Evolutionary conservation across 2,888 invertebrate species (phyloP).

Genomic region (Galeopsomyia nigrocyanea): DNA sequence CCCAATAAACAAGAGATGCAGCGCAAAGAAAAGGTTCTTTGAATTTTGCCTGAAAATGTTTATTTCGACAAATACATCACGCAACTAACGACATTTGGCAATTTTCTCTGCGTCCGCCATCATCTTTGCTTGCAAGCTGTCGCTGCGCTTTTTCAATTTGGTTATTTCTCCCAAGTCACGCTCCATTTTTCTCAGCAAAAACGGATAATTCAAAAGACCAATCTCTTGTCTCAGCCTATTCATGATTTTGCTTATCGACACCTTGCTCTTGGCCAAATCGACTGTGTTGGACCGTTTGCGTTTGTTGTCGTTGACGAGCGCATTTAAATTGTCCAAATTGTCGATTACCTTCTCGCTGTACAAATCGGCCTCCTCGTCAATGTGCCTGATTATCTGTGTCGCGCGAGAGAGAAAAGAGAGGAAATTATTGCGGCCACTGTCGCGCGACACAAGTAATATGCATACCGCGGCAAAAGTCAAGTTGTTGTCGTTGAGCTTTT

Average conservation of each 20-base stretch:
- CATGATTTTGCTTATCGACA: conserved; percentile 45
- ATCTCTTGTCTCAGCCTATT: conserved; percentile 42
- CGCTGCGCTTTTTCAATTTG: conserved; percentile 33
- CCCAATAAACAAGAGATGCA: too few species aligned
- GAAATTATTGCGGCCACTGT: too few species aligned
- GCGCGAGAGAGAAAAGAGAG: not conserved
- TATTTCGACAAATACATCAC: too few species aligned
- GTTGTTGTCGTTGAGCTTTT: conserved; percentile 45
- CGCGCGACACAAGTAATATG: too few species aligned
- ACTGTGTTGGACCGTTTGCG: conserved; percentile 36
- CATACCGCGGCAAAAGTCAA: conserved; percentile 45
- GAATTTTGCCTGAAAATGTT: too few species aligned
- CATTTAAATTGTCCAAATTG: conserved; percentile 14
- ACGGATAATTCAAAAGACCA: conserved; percentile 46
- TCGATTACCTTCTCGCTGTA: conserved; percentile 35
- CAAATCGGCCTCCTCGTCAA: conserved; percentile 48
- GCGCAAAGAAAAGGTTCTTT: too few species aligned
- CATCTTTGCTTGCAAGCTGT: conserved; percentile 18
- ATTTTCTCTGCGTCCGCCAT: not conserved
- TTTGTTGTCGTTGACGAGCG: conserved; percentile 25
- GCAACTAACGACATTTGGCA: not conserved
- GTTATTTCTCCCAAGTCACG: conserved; percentile 38
- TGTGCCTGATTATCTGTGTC: conserved; percentile 51
- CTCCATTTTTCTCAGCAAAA: conserved; percentile 49
- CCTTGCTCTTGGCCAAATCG: conserved; percentile 39